phyloP scores from a whole-genome alignment of 2,888 invertebrate genomes.

The Ophioninae sp. region DNA sequence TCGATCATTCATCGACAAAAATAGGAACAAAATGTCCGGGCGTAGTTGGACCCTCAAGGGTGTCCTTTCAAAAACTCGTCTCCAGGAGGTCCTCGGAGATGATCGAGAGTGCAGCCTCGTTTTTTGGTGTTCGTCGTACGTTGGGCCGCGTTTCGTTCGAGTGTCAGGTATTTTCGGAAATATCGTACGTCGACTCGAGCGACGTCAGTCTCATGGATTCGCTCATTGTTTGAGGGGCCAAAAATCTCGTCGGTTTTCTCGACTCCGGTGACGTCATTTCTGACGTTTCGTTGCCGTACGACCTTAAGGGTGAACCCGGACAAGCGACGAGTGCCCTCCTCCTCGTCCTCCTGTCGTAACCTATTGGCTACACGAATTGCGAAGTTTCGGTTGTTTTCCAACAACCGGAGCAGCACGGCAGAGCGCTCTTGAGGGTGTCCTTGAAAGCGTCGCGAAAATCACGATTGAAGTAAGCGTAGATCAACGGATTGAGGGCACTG shows the following conservation, averaged over 20 bases:
- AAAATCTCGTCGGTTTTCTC: background rate
- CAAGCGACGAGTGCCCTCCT: conserved; percentile 33
- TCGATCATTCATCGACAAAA: background rate
- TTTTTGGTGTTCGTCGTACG: background rate
- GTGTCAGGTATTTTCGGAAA: conserved; percentile 48
- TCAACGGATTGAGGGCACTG: conserved; percentile 95
- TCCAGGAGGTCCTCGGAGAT: conserved; percentile 48
- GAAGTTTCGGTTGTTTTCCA: conserved; percentile 87
- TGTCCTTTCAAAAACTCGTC: conserved; percentile 47
- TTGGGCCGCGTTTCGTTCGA: background rate
- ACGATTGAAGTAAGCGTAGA: conserved; percentile 97
- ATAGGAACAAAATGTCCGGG: background rate
- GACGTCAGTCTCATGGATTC: conserved; percentile 24
- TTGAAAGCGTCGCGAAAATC: conserved; percentile 98
- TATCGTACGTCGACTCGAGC: conserved; percentile 28
- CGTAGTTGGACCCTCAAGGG: background rate
- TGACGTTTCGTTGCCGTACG: conserved; percentile 18
- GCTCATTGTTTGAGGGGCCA: conserved; percentile 14
- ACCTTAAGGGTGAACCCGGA: conserved; percentile 30
- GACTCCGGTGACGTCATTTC: background rate
- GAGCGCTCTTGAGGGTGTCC: conserved; percentile 92
- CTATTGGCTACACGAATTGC: conserved; percentile 83
- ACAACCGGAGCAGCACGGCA: conserved; percentile 91
- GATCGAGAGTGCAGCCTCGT: conserved; percentile 30
- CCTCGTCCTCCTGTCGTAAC: conserved; percentile 33